Percentiles rank a stretch among this genome's conserved stretches.
phyloP scores from a whole-genome alignment of 2,888 invertebrate species.

The Coelinius sp. region DNA sequence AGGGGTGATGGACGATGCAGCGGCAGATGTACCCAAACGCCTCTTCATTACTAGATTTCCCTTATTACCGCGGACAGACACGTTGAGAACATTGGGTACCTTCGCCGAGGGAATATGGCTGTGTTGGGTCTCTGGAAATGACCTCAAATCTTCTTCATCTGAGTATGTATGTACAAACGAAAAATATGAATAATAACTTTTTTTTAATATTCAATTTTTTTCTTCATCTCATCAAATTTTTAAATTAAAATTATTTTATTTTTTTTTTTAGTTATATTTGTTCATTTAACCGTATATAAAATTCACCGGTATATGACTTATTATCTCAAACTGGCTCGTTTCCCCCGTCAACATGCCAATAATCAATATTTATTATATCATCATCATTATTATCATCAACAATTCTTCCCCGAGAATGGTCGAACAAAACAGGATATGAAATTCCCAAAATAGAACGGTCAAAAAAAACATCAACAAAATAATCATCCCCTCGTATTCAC shows the following conservation, averaged over 20 bases:
- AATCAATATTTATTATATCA: conserved; percentile 4
- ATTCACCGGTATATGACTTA: conserved; percentile 18
- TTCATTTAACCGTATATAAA: neutral
- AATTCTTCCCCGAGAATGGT: neutral
- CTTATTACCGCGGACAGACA: conserved; percentile 65
- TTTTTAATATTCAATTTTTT: too few relatives aligned
- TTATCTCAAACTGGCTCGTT: conserved; percentile 3
- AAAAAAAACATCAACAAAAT: conserved; percentile 18
- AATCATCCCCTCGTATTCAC: conserved; percentile 14
- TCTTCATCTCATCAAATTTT: too few relatives aligned
- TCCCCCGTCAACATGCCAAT: conserved; percentile 2
- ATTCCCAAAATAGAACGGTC: too few relatives aligned
- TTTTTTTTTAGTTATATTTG: neutral
- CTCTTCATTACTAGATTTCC: conserved; percentile 71
- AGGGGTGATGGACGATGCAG: conserved; percentile 68
- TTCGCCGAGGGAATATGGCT: too few relatives aligned
- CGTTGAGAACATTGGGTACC: too few relatives aligned
- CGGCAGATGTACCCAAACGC: conserved; percentile 70
- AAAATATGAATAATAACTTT: neutral
- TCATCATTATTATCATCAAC: conserved; percentile 17
- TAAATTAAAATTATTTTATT: too few relatives aligned
- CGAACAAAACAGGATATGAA: neutral
- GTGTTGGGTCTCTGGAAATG: too few relatives aligned
- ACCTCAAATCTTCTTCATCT: neutral
- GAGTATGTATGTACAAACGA: neutral